These are phyloP conservation scores for Frankliniella fusca DNA, from an alignment of 2,888 invertebrate genomes.

Conservation along the genomic window DNA sequence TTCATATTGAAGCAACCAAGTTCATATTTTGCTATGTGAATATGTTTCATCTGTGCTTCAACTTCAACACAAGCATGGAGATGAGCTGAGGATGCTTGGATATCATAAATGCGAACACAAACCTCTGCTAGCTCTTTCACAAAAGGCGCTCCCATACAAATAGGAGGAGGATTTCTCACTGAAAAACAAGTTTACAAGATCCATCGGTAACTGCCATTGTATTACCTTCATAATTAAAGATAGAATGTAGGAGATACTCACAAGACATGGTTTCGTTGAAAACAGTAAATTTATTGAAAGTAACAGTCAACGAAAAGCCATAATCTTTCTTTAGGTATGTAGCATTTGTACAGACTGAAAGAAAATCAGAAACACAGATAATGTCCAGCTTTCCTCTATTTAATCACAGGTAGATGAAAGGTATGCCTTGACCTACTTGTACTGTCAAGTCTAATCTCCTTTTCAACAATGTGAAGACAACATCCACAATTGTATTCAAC, in stretches of 20 bases:
- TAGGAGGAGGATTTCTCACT: conserved; percentile 39
- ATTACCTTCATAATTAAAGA: background rate
- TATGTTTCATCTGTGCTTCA: conserved; percentile 36
- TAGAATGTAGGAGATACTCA: conserved; percentile 25
- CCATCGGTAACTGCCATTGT: background rate
- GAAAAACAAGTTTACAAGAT: conserved; percentile 11
- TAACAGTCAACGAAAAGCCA: conserved; percentile 38
- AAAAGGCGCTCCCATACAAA: conserved; percentile 38
- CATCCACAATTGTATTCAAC: conserved; percentile 35
- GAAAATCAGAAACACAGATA: background rate
- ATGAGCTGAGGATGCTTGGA: conserved; percentile 34
- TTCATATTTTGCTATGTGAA: conserved; percentile 37
- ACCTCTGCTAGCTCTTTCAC: conserved; percentile 37
- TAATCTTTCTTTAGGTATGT: conserved; percentile 37
- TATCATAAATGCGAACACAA: conserved; percentile 37
- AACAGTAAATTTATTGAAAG: conserved; percentile 35
- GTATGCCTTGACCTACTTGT: conserved; percentile 31
- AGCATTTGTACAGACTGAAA: conserved; percentile 38
- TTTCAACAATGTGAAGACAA: conserved; percentile 35
- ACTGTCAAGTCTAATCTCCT: conserved; percentile 33
- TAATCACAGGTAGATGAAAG: background rate
- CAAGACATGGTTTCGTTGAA: conserved; percentile 39
- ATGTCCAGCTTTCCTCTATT: background rate
- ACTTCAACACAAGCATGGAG: conserved; percentile 37
- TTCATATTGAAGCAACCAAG: conserved; percentile 37